phyloP scores from a whole-genome alignment of 2,797 vertebrate genomes.

The Pachyuromys duprasi region DNA sequence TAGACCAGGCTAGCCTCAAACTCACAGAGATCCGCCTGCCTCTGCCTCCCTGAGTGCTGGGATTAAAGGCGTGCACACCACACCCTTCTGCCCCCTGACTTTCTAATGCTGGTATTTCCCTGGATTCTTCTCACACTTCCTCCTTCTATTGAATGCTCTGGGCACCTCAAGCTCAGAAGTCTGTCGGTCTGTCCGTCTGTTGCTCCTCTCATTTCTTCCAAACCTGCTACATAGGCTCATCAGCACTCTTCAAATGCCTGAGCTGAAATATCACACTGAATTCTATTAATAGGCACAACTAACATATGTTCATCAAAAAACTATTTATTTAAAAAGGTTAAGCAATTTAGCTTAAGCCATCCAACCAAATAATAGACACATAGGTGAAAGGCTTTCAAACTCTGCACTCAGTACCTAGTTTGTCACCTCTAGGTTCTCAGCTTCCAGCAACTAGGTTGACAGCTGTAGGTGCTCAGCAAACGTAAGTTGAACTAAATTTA shows the following conservation, averaged over 20 bases:
- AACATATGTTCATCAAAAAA: not conserved
- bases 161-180: not conserved
- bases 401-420: not conserved
- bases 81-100: no score
- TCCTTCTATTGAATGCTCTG: not conserved
- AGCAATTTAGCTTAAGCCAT: not conserved
- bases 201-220: constrained; percentile 17
- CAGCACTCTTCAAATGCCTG: not conserved
- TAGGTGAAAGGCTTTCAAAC: constrained; percentile 4
- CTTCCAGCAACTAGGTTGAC: not conserved
- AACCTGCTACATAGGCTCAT: not conserved
- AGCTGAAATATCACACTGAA: not conserved
- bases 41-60: no score
- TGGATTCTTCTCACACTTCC: not conserved
- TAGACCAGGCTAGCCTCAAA: no score
- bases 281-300: not conserved
- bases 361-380: constrained; percentile 3
- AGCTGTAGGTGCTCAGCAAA: not conserved
- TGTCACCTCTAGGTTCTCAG: not conserved
- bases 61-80: no score
- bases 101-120: not conserved
- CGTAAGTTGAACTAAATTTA: constrained; percentile 12
- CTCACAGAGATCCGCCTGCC: no score
- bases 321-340: not conserved
- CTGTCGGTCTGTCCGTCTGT: not conserved